Conservation (phyloP, 2,113 vertebrate genomes). For the Acanthisitta chloris region DNA sequence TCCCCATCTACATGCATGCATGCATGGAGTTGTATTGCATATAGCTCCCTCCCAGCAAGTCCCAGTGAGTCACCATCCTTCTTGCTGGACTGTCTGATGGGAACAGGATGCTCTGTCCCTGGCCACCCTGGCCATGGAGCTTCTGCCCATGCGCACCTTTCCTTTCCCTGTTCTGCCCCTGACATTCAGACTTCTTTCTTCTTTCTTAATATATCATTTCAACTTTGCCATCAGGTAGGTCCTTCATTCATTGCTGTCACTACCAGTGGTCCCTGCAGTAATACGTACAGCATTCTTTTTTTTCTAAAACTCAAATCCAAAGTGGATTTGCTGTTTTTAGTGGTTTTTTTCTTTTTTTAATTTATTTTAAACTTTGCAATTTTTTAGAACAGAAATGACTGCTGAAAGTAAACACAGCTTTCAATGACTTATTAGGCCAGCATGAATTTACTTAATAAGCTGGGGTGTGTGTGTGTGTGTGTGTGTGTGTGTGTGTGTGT, state of each 20-base stretch:
- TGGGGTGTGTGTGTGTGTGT: neutral
- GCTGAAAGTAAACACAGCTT: conserved; percentile 66
- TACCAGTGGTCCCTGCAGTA: neutral
- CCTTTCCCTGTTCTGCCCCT: neutral
- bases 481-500: neutral
- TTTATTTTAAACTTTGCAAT: neutral
- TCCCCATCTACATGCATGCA: neutral
- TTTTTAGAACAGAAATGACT: conserved; percentile 50
- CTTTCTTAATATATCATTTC: neutral
- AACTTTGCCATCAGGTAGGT: neutral
- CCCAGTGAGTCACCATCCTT: neutral
- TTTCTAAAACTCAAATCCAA: conserved; percentile 36
- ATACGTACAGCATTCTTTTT: neutral
- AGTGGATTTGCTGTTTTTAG: conserved; percentile 47
- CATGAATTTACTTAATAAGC: conserved; percentile 53
- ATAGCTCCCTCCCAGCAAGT: neutral
- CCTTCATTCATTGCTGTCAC: neutral
- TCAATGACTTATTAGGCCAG: conserved; percentile 64
- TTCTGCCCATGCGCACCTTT: neutral
- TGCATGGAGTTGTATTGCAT: neutral
- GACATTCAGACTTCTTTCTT: neutral
- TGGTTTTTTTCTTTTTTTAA: neutral
- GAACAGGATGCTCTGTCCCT: neutral
- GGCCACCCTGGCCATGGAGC: neutral
- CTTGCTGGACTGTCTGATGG: neutral